phyloP scores from a whole-genome alignment of 2,113 vertebrate genomes.

The Orcinus orca region DNA sequence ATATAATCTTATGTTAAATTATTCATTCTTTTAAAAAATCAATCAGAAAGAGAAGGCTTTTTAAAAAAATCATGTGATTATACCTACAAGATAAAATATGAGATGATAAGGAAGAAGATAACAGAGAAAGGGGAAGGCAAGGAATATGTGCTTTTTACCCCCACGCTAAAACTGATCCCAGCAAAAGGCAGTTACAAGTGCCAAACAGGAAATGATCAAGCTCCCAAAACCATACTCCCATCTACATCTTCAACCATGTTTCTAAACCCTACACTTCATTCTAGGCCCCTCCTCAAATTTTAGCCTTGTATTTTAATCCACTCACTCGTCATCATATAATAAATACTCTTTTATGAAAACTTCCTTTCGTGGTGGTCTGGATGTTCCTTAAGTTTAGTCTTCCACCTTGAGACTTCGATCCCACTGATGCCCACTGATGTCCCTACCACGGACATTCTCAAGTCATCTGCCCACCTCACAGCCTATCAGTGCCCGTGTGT shows the following conservation, averaged over 20 bases:
- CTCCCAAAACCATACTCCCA: neutral
- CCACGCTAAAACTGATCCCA: neutral
- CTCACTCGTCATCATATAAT: neutral
- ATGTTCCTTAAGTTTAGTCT: neutral
- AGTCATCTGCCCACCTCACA: neutral
- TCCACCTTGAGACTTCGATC: neutral
- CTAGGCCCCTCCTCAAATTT: neutral
- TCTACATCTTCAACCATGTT: neutral
- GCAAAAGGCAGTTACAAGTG: neutral
- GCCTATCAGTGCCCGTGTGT: neutral
- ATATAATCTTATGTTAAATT: neutral
- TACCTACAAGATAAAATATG: neutral
- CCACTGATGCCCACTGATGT: neutral
- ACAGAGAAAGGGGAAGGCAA: neutral
- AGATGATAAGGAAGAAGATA: neutral
- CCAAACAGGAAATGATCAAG: neutral
- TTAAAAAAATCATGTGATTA: neutral
- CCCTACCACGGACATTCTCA: neutral
- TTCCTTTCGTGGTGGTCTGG: neutral
- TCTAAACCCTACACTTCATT: neutral
- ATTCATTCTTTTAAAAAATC: neutral
- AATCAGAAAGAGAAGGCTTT: slow-evolving; percentile 6
- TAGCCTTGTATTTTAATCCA: neutral
- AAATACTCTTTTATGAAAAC: neutral
- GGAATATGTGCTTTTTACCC: neutral